Evolutionary conservation across 1,140 invertebrate species (phyloP).

Genomic region (Amphibalanus amphitrite): DNA sequence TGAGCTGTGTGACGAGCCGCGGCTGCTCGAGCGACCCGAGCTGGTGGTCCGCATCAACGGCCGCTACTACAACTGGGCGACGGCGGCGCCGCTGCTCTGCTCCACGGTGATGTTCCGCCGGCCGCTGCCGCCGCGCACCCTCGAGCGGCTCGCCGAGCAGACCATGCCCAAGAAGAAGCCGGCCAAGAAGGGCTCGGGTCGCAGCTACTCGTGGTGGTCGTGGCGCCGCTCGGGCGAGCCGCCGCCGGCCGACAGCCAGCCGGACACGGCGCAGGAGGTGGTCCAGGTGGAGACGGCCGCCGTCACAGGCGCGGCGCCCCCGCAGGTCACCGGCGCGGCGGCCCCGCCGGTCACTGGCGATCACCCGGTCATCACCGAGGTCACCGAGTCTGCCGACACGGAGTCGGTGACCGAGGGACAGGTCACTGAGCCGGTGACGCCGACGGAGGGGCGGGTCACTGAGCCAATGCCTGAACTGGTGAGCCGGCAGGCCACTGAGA

Average conservation of each 20-base stretch:
- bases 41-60: constrained; percentile 71
- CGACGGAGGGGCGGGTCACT: background rate
- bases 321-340: no score
- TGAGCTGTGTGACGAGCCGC: constrained; percentile 57
- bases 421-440: no score
- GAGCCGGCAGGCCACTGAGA: no score
- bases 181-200: constrained; percentile 22
- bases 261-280: background rate
- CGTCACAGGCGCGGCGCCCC: no score
- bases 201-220: constrained; percentile 24
- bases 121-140: constrained; percentile 39
- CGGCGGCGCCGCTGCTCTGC: constrained; percentile 70
- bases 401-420: no score
- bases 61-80: constrained; percentile 74
- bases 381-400: no score
- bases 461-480: no score
- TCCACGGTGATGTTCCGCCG: constrained; percentile 65
- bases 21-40: constrained; percentile 59
- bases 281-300: background rate
- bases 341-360: no score
- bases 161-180: constrained; percentile 34
- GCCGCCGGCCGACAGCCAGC: constrained; percentile 35
- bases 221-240: constrained; percentile 38
- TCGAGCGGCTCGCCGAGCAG: constrained; percentile 25
- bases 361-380: no score